A percentile compares a stretch with the other conserved stretches of the same genome.
These are phyloP conservation scores for Tenodera sinensis DNA, from an alignment of 2,888 invertebrate genomes.

Conservation along the genomic window DNA sequence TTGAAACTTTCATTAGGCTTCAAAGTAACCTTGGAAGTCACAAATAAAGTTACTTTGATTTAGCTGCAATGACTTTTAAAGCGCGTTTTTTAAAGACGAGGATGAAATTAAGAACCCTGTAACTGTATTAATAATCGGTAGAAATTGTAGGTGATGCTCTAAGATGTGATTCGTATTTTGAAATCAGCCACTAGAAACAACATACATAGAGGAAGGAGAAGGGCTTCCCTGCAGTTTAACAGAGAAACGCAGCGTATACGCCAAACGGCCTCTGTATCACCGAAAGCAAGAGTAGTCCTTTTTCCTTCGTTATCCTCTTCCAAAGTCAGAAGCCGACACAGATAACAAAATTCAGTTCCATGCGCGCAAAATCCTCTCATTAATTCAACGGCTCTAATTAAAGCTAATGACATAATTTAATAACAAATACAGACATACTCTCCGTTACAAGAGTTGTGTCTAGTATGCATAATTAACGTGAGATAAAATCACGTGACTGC, in stretches of 20 bases:
- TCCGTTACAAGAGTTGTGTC: not conserved
- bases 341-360: not conserved
- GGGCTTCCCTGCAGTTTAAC: not conserved
- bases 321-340: not conserved
- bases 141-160: too few species aligned
- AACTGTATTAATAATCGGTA: too few species aligned
- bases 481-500: not conserved
- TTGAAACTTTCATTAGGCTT: too few species aligned
- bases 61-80: too few species aligned
- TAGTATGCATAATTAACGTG: not conserved
- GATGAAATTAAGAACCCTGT: too few species aligned
- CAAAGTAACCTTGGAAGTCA: too few species aligned
- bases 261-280: not conserved
- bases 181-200: not conserved
- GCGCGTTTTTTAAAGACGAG: too few species aligned
- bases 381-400: not conserved
- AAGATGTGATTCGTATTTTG: too few species aligned
- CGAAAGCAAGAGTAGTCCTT: not conserved
- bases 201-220: not conserved
- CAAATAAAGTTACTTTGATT: too few species aligned
- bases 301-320: not conserved
- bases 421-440: not conserved
- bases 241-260: not conserved
- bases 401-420: not conserved
- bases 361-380: not conserved